phyloP scores from a whole-genome alignment of 2,888 invertebrate genomes.

The Megalurothrips usitatus region DNA sequence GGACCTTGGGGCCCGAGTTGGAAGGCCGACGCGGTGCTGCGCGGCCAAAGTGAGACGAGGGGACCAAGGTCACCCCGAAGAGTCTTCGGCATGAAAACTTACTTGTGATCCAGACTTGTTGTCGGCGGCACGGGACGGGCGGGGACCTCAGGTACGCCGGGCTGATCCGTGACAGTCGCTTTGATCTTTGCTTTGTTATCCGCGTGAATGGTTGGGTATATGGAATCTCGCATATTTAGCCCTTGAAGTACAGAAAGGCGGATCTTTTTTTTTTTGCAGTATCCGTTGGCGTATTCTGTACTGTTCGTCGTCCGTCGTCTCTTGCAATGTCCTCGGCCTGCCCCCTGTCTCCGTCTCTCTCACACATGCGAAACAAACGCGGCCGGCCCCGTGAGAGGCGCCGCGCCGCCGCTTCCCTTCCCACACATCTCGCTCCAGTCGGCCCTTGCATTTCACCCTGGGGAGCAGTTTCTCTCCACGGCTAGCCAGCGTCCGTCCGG shows the following conservation, averaged over 20 bases:
- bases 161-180: too few species aligned
- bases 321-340: too few species aligned
- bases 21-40: neutral
- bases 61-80: neutral
- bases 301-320: too few species aligned
- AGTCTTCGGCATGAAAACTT: neutral
- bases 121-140: neutral
- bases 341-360: neutral
- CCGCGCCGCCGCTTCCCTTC: too few species aligned
- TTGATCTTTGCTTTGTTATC: too few species aligned
- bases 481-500: neutral
- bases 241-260: too few species aligned
- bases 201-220: too few species aligned
- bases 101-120: neutral
- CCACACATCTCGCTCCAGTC: neutral
- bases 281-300: too few species aligned
- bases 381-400: neutral
- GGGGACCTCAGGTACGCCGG: too few species aligned
- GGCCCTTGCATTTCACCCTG: neutral
- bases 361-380: neutral
- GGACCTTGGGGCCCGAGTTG: neutral
- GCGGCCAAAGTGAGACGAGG: neutral
- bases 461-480: neutral
- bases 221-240: too few species aligned
- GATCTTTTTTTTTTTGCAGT: too few species aligned